Base-by-base conservation (phyloP, 2,888 invertebrate species). In the Protula sp. region DNA sequence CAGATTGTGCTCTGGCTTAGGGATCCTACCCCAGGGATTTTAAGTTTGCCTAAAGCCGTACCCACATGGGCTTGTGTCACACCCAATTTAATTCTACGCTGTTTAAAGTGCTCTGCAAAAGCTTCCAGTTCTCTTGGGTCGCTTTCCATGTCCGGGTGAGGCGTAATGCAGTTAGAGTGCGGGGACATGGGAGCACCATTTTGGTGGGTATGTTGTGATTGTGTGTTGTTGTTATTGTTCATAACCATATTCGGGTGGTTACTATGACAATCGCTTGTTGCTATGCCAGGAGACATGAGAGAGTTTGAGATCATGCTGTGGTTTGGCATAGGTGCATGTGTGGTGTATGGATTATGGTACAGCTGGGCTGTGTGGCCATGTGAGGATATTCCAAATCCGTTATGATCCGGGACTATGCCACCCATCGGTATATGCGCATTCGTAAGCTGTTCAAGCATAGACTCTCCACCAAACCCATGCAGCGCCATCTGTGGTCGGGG, bases 21-120 rank as follows among this genome's bases (percentile, higher is more conserved):
- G 26, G 95, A 95, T 9, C 98, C 99, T 38, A 99, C 98, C 50
- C 99, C 99, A 22, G 99, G 98, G 74, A 99, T 86, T 84, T 97
- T 98, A 63, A 99, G 86, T 83, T 98, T 98, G 54, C 98, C 98
- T 73, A 99, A 85, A 5, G 99, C 99, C 79, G 93, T 92, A 57
- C 97, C 97, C 55, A 98, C 97, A 83, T 97, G 97, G 22, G 95
- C 95, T 80, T 99, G 98, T 62, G 98, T 98, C 60, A 99, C 98
- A 63, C 99, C 91, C 66, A 99, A 86, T 83, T 99, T 99, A 81
- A 99, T 99, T 74, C 99, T 86, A 63, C 98, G 85, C 83, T 99
- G 99, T 80, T 99, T 99, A 85, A 99, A 99, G 64, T 98, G 86
- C 82, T 99, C 99, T 29, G 99, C 98, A 82, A 99, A 99, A 22